Percentiles rank a stretch among this genome's conserved stretches.
These are phyloP conservation scores for Pyrgilauda ruficollis DNA, from an alignment of 2,113 vertebrate genomes.

Conservation along the genomic window DNA sequence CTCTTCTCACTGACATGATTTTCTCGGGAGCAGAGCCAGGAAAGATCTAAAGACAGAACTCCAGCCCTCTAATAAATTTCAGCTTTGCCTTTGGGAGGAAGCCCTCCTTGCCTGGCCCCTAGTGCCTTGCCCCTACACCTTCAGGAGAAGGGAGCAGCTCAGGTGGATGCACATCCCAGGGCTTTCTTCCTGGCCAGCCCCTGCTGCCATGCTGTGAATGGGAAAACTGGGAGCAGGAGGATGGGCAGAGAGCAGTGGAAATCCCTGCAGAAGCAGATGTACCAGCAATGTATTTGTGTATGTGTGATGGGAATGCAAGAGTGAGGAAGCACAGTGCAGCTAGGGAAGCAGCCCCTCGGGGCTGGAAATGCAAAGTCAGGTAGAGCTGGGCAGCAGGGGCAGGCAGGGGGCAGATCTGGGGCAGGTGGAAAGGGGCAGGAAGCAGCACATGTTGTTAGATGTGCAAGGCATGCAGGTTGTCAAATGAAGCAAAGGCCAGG, in stretches of 20 bases:
- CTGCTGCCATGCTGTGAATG: background rate
- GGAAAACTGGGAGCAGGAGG: background rate
- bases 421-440: background rate
- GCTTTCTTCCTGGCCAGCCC: background rate
- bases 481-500: background rate
- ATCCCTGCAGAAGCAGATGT: background rate
- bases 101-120: background rate
- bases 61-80: background rate
- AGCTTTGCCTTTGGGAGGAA: background rate
- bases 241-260: background rate
- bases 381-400: background rate
- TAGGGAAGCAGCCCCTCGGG: background rate
- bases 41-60: constrained; percentile 46
- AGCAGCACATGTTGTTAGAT: background rate
- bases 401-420: background rate
- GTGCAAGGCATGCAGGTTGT: background rate
- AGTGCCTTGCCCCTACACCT: background rate
- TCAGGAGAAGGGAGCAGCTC: background rate
- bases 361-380: background rate
- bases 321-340: background rate
- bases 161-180: background rate
- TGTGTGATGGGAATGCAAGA: background rate
- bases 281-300: rapidly evolving
- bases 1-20: constrained; percentile 10
- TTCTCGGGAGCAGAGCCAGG: constrained; percentile 17